Base-by-base conservation (phyloP, 2,113 vertebrate species). In the Aramus guarauna region DNA sequence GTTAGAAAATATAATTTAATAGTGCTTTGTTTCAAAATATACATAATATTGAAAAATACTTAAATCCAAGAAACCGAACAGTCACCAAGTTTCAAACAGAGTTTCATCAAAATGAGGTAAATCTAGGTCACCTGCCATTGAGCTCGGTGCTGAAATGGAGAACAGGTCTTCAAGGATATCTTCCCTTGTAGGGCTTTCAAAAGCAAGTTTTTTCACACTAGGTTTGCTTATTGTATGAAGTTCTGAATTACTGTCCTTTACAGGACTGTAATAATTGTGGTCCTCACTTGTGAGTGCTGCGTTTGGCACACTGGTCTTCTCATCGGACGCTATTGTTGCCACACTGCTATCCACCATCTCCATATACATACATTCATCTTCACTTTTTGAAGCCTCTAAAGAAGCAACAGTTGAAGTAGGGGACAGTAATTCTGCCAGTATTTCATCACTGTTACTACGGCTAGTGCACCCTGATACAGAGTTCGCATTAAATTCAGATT, bases 111-210 rank as follows among this genome's bases (percentile, higher is more conserved):
- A 99, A 74, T 97, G 98, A 96, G 97, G 97, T 86, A 99, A 96
- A 45, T 98, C 98, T 3, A 97, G 92, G 89, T 99, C 98, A 89
- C 96, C 96, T 71, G 96, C 93, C 26, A 98, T 95, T 36, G 98
- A 98, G 72, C 94, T 96, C 50, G 98, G 85, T 27, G 73, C 93
- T 50, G 98, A 97, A 89, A 97, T 95, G 5, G 98, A 98, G 55
- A 99, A 98, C 19, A 99, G 97, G 62, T 99, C 99, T 37, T 99
- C 98, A 22, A 99, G 96, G 79, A 99, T 98, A 96, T 98, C 98
- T 10, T 98, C 98, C 11, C 85, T 80, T 3, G 93, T 67, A 9
- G 98, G 92, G n/a, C 92, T 96, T 64, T 96, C 94, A 48, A 94
- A 96, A 53, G 63, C 71, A 56, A 97, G 80, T 24, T 95, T 67